phyloP scores from a whole-genome alignment of 2,113 vertebrate species.

The Salvelinus alpinus region DNA sequence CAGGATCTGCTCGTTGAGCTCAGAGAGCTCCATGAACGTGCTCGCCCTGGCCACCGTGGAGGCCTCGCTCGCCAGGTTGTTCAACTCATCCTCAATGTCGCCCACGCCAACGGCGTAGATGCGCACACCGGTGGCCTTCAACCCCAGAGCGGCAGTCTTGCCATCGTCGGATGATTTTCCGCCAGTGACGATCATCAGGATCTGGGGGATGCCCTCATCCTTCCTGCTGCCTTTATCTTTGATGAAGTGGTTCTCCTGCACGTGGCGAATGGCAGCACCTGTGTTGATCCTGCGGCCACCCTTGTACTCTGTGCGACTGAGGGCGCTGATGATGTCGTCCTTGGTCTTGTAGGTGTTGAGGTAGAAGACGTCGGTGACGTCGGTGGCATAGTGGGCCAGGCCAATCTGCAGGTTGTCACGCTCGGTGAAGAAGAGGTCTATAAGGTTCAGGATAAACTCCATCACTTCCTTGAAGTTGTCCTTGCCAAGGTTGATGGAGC shows the following conservation, averaged over 20 bases:
- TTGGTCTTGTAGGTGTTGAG: conserved; percentile 83
- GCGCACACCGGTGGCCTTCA: conserved; percentile 78
- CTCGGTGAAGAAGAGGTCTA: conserved; percentile 83
- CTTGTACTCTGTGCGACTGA: conserved; percentile 81
- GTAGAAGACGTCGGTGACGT: conserved; percentile 89
- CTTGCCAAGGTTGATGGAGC: conserved; percentile 89
- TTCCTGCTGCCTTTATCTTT: conserved; percentile 85
- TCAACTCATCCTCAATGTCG: conserved; percentile 80
- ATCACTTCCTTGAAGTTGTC: conserved; percentile 83
- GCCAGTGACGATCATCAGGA: conserved; percentile 86
- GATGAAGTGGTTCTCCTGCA: conserved; percentile 84
- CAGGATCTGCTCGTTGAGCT: conserved; percentile 89
- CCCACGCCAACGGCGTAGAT: conserved; percentile 86
- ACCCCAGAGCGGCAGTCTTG: conserved; percentile 76
- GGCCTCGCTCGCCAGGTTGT: conserved; percentile 77
- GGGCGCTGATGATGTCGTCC: conserved; percentile 79
- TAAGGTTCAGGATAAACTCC: conserved; percentile 79
- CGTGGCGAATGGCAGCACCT: conserved; percentile 80
- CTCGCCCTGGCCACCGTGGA: conserved; percentile 80
- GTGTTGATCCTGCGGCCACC: conserved; percentile 85
- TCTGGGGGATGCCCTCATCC: conserved; percentile 85
- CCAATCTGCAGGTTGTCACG: conserved; percentile 84
- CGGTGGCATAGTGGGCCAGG: conserved; percentile 87
- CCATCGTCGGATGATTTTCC: conserved; percentile 83
- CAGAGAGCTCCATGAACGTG: conserved; percentile 79